Evolutionary conservation across 1,140 invertebrate genomes (phyloP), one percentile per base, ranked within the genome.

Genomic region (Cylas formicarius): DNA sequence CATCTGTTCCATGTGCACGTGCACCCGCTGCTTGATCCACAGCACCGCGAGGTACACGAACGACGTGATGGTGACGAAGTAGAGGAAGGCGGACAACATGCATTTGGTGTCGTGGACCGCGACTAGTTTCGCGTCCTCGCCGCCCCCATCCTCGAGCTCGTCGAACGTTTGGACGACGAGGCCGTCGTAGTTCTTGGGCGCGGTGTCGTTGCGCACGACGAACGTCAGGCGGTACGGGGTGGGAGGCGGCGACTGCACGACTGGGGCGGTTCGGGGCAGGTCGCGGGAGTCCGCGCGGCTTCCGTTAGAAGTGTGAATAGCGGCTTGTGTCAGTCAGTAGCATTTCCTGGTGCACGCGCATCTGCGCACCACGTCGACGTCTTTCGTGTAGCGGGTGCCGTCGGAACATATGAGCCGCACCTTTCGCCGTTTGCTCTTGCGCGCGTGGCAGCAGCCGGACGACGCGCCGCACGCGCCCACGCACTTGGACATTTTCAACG

Each of bases 331-430:
- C 61, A 63, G 62, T 73, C 79, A 80, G 67, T 83, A 77, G 72
- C 85, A 89, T 72, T 88, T 88, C 66, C 85, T 83, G 47, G 81
- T 80, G 69, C 86, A 89, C 41, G 83, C 82, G 67, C 86, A 97
- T 69, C 95, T 96, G 59, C 92, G 81, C 62, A 97, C 88, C 60
- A 97, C 87, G 62, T 96, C 90, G 58, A 98, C 82, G 63, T 95
- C 87, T 76, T 93, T 92, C 62, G 90, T 89, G 74, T 91, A 95
- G 34, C 86, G 83, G 42, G 82, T 86, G 34, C 92, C 91, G 67
- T 97, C 84, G 53, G 81, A 78, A 72, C 94, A 98, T 58, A 92
- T 83, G 44, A 97, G 76, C 50, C 90, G 85, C 44, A 96, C 90
- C 77, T 90, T 90, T 65, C 92, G 80, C 62, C 86, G 80, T 71